Evolutionary conservation across 1,140 invertebrate genomes (phyloP), one percentile per base, ranked within the genome.

Genomic region (Brachionus angularis): DNA sequence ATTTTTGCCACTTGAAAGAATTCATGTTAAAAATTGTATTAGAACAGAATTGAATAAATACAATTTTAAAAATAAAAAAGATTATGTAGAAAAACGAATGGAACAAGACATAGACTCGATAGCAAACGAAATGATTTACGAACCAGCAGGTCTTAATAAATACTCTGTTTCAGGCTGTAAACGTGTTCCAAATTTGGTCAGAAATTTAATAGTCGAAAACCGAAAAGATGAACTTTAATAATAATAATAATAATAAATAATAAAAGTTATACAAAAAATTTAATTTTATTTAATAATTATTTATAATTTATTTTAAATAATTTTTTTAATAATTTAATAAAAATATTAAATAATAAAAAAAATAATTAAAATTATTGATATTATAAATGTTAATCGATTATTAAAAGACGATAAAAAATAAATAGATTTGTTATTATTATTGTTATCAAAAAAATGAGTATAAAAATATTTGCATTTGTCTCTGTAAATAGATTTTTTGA

Each of bases 1-100:
- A 71, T 98, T 97, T 78, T 77, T 98, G 64, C 93, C 94, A 1
- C 78, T 98, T 33, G 91, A 96, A 82, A 85, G 88, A 77, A 75
- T 81, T 5, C 93, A 98, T 83, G 86, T 97, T 4, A 82, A 84
- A 73, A 76, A 85, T 67, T 97, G 93, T 80, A 80, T 84, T 25
- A 72, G 73, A 67, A 80, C 84, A 55, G 79, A 80, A 47, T 72
- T 85, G 16, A 64, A 18, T 39, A 44, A 53, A 36, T 33, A 29
- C 18, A 64, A 73, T 27, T 61, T 27, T 53, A 3, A 29, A 7
- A 21, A 62, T n/a, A 18, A 47, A 47, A 25, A 47, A 23, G 21
- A 67, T 29, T 46, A 16, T 23, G 21, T 23, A 46, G 23, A 3
- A 27, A 7, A 36, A 16, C 23, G 27, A 21, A 18, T 36, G 12